Percentiles rank a stretch among this genome's conserved stretches.
phyloP scores from a whole-genome alignment of 1,140 invertebrate species.

The Agrilus planipennis region DNA sequence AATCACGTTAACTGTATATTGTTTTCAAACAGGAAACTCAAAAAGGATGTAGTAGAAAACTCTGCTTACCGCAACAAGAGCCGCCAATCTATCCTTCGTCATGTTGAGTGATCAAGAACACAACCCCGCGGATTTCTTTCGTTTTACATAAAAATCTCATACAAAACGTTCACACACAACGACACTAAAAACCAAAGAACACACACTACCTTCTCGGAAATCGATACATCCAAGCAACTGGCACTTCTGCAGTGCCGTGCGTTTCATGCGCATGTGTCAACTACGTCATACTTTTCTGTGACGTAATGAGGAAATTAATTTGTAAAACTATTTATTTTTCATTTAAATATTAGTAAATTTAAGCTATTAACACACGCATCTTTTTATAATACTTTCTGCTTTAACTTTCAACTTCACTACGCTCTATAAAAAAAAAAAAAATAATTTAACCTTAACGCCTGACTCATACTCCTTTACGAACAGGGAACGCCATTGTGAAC shows the following conservation, averaged over 20 bases:
- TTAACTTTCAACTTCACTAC: conserved; percentile 1
- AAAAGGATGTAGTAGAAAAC: conserved; percentile 2
- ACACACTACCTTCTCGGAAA: conserved; percentile 51
- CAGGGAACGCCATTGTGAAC: conserved; percentile 66
- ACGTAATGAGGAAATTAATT: conserved; percentile 18
- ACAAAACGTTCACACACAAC: conserved; percentile 60
- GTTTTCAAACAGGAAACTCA: no score
- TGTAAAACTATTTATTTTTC: conserved; percentile 6
- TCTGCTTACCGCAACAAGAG: conserved; percentile 79
- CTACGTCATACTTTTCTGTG: conserved; percentile 40
- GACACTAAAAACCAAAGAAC: conserved; percentile 60
- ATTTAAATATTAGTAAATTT: neutral
- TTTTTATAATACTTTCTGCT: neutral
- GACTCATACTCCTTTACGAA: conserved; percentile 13
- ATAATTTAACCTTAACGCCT: neutral
- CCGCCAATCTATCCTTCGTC: conserved; percentile 97
- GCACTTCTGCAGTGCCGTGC: conserved; percentile 51
- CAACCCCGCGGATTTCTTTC: conserved; percentile 46
- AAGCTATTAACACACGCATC: neutral
- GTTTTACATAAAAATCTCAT: conserved; percentile 61
- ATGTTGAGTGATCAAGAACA: conserved; percentile 57
- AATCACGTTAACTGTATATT: neutral
- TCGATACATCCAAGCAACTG: conserved; percentile 38
- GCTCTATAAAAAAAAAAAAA: neutral
- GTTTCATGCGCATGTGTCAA: conserved; percentile 39